Evolutionary conservation across 2,888 invertebrate species (phyloP).

Genomic region (Cryptocephalus primarius): DNA sequence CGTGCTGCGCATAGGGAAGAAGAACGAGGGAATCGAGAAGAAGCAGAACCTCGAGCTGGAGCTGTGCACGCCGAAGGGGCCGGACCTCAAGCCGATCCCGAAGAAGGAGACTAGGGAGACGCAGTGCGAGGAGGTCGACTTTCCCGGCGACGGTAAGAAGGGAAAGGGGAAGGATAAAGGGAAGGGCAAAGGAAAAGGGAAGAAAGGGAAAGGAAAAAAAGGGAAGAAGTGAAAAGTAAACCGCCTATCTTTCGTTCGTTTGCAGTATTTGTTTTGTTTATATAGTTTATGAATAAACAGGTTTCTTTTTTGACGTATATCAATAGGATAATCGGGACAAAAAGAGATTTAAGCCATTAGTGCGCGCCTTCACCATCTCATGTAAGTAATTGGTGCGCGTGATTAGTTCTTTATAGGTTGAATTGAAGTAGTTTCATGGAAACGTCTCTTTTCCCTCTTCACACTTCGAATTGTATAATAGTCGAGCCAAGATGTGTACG

Average conservation of each 20-base stretch:
- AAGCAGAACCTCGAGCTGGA: slow-evolving; percentile 62
- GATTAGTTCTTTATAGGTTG: no score
- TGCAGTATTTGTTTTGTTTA: background rate
- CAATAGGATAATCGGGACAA: no score
- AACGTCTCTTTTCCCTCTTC: no score
- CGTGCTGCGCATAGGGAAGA: slow-evolving; percentile 63
- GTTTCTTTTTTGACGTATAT: background rate
- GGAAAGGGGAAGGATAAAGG: slow-evolving; percentile 11
- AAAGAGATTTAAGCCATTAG: no score
- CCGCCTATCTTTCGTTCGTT: no score
- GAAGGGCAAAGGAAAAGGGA: slow-evolving; percentile 1
- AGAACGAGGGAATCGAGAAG: slow-evolving; percentile 58
- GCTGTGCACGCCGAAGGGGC: slow-evolving; percentile 62
- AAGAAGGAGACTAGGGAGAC: slow-evolving; percentile 54
- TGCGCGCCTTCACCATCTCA: no score
- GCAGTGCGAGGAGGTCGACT: slow-evolving; percentile 49
- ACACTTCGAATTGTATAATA: no score
- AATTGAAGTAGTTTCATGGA: no score
- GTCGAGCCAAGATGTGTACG: no score
- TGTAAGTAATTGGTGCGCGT: no score
- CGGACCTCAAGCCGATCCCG: slow-evolving; percentile 45
- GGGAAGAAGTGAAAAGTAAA: background rate
- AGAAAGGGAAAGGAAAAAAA: slow-evolving; percentile 2
- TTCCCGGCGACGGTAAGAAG: slow-evolving; percentile 12
- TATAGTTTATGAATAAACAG: background rate